phyloP scores from a whole-genome alignment of 1,140 invertebrate species.

The Arion vulgaris region DNA sequence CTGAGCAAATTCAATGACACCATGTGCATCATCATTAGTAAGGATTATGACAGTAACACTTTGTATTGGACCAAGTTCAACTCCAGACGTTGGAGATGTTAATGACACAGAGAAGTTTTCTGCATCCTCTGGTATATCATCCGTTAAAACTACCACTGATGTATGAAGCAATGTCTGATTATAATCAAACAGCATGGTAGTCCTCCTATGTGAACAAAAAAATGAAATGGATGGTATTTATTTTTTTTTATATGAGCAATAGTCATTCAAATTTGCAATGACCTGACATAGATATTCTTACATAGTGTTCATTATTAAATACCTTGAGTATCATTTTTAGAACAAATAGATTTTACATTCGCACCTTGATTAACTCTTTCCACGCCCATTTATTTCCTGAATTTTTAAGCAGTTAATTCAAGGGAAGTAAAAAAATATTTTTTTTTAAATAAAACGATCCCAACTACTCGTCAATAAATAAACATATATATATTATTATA shows the following conservation, averaged over 20 bases:
- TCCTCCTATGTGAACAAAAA: constrained; percentile 46
- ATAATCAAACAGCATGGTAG: constrained; percentile 65
- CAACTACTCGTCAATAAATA: too few relatives aligned
- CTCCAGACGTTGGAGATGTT: constrained; percentile 56
- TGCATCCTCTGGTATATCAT: constrained; percentile 65
- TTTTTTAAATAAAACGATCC: too few relatives aligned
- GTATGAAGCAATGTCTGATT: constrained; percentile 51
- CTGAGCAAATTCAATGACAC: constrained; percentile 64
- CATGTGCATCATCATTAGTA: constrained; percentile 70
- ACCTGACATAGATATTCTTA: too few relatives aligned
- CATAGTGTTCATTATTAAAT: too few relatives aligned
- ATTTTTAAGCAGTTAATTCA: too few relatives aligned
- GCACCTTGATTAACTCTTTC: too few relatives aligned
- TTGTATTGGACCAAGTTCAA: constrained; percentile 58
- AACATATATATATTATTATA: too few relatives aligned
- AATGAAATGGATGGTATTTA: background rate
- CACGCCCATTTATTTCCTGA: too few relatives aligned
- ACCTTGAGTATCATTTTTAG: too few relatives aligned
- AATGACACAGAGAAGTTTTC: constrained; percentile 66
- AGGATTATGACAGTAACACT: constrained; percentile 62
- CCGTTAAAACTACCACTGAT: constrained; percentile 59
- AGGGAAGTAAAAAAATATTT: too few relatives aligned
- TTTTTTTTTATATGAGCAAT: background rate
- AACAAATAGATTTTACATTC: too few relatives aligned
- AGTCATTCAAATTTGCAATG: too few relatives aligned